phyloP scores from a whole-genome alignment of 2,888 invertebrate genomes.

The Orchesellides sinensis region DNA sequence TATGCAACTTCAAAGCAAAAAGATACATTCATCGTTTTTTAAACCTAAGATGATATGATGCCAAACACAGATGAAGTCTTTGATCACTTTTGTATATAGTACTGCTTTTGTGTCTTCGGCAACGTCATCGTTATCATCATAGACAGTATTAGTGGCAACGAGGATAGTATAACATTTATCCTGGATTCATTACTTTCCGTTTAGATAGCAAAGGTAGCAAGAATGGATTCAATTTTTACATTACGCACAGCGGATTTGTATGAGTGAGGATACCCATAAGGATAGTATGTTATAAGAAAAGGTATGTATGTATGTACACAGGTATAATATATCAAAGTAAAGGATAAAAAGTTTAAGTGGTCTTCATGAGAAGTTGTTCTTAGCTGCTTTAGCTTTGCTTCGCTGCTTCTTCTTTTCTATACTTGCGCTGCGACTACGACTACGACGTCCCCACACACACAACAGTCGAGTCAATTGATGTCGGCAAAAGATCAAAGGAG shows the following conservation, averaged over 20 bases:
- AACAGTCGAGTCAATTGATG: constrained; percentile 73
- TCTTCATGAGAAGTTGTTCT: constrained; percentile 57
- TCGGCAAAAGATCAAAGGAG: constrained; percentile 74
- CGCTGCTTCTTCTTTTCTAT: constrained; percentile 8
- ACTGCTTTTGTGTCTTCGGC: background rate
- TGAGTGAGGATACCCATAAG: background rate
- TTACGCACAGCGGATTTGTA: background rate
- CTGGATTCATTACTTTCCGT: constrained; percentile 8
- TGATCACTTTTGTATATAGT: background rate
- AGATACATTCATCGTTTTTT: background rate
- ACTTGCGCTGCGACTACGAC: constrained; percentile 54
- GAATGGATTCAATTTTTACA: background rate
- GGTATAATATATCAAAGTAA: too few species aligned
- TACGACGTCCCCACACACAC: constrained; percentile 69
- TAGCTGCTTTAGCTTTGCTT: constrained; percentile 23
- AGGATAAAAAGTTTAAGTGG: constrained; percentile 51
- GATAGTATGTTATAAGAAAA: background rate
- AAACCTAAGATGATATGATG: background rate
- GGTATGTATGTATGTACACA: background rate
- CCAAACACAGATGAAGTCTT: background rate
- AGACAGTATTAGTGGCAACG: background rate
- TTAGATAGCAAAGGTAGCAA: constrained; percentile 1
- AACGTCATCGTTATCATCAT: constrained; percentile 3
- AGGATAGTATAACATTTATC: constrained; percentile 19
- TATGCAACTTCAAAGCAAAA: background rate